Conservation (phyloP, 2,113 vertebrate species). For the Sander vitreus region DNA sequence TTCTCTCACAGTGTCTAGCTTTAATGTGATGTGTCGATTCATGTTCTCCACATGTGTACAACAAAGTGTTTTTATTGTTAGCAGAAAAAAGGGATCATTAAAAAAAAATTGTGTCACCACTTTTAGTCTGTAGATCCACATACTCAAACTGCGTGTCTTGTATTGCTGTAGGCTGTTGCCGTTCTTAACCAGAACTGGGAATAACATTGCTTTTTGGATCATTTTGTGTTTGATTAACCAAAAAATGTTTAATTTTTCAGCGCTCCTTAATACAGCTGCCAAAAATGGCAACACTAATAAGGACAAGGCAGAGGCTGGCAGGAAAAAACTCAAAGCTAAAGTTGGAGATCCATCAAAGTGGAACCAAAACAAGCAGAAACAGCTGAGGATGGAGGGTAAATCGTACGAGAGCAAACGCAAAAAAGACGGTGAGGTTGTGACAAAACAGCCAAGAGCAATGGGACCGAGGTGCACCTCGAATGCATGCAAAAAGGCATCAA, state of each 20-base stretch:
- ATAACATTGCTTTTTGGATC: background rate
- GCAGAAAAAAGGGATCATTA: background rate
- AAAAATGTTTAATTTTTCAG: conserved; percentile 6
- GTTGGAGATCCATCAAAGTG: conserved; percentile 30
- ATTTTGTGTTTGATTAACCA: background rate
- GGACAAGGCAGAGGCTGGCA: background rate
- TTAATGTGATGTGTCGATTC: background rate
- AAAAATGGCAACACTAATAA: conserved; percentile 21
- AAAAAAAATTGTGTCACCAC: background rate
- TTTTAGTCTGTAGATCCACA: background rate
- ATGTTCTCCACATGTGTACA: background rate
- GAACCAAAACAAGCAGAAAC: conserved; percentile 60
- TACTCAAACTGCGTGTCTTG: background rate
- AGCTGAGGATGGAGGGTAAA: conserved; percentile 62
- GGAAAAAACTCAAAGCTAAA: conserved; percentile 25
- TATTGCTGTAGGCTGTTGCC: background rate
- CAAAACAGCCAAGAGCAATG: conserved; percentile 38
- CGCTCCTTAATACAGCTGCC: background rate
- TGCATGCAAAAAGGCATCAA: conserved; percentile 35
- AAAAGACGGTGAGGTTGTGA: conserved; percentile 33
- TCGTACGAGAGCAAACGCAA: conserved; percentile 51
- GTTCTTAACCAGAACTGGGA: too few species aligned
- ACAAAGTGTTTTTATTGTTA: background rate
- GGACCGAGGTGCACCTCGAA: conserved; percentile 27
- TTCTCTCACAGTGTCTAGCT: background rate